These are phyloP conservation scores for Bombylius discolor DNA, from an alignment of 2,888 invertebrate species.

Conservation along the genomic window DNA sequence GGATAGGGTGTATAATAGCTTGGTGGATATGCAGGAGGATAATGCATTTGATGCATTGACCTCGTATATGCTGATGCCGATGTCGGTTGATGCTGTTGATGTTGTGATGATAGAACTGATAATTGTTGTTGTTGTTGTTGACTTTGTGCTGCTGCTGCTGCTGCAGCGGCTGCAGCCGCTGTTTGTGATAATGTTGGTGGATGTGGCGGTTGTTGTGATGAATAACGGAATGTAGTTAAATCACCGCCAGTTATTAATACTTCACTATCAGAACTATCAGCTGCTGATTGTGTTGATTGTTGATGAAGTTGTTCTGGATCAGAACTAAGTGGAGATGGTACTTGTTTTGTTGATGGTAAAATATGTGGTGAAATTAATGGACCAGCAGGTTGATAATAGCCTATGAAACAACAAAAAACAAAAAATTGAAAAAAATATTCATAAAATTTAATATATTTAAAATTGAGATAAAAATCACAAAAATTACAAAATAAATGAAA, in stretches of 20 bases:
- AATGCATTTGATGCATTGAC: conserved; percentile 37
- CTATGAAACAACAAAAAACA: conserved; percentile 40
- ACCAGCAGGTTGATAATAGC: conserved; percentile 86
- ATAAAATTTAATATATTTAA: neutral
- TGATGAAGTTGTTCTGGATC: conserved; percentile 34
- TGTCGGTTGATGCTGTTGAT: conserved; percentile 8
- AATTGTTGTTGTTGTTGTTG: neutral
- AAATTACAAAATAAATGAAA: too few species aligned
- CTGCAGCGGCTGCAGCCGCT: conserved; percentile 1
- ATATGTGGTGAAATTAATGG: conserved; percentile 66
- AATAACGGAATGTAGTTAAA: conserved; percentile 27
- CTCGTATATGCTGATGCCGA: conserved; percentile 27
- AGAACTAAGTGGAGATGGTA: conserved; percentile 36
- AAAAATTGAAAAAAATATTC: conserved; percentile 1
- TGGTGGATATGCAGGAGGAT: conserved; percentile 35
- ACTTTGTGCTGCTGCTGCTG: conserved; percentile 1
- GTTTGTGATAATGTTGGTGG: neutral
- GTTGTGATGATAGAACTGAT: conserved; percentile 5
- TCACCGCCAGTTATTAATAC: conserved; percentile 28
- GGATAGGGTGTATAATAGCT: conserved; percentile 35
- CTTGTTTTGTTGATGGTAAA: conserved; percentile 27
- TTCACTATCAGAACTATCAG: conserved; percentile 25
- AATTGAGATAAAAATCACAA: too few species aligned
- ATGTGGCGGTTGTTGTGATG: conserved; percentile 15
- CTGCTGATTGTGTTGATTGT: conserved; percentile 25